Evolutionary conservation across 2,797 vertebrate species (phyloP).

Genomic region (Hyperoplus immaculatus): DNA sequence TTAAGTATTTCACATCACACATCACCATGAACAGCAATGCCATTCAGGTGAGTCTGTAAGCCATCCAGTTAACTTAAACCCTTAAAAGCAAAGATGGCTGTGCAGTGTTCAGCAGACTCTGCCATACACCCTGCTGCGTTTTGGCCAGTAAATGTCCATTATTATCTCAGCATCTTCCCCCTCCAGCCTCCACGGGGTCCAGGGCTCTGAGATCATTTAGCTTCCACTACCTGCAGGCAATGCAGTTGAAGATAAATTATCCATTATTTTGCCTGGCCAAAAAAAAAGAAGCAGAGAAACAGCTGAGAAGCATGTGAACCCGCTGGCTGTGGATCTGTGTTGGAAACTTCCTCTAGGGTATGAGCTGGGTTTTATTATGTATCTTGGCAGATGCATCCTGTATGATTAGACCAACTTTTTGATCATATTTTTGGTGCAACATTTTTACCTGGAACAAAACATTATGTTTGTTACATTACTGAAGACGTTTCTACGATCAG

Average conservation of each 20-base stretch:
- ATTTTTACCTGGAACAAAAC: not conserved
- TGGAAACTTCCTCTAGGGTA: conserved; percentile 53
- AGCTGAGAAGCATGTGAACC: conserved; percentile 49
- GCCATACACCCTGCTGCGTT: conserved; percentile 50
- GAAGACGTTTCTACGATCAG: not conserved
- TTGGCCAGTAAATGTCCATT: conserved; percentile 60
- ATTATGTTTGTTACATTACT: not conserved
- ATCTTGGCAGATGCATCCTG: conserved; percentile 46
- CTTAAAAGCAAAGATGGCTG: conserved; percentile 59
- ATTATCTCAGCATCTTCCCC: conserved; percentile 66
- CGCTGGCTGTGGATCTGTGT: conserved; percentile 42
- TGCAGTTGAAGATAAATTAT: conserved; percentile 54
- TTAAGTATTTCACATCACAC: conserved; percentile 27
- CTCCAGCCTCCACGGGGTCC: conserved; percentile 37
- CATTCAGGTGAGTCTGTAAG: conserved; percentile 48
- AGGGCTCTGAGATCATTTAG: conserved; percentile 55
- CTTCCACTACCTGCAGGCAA: conserved; percentile 50
- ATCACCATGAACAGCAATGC: conserved; percentile 23
- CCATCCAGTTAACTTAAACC: conserved; percentile 53
- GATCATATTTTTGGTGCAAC: conserved; percentile 12
- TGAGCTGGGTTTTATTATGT: conserved; percentile 50
- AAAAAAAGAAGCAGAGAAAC: conserved; percentile 29
- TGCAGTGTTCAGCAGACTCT: conserved; percentile 22
- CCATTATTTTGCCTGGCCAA: conserved; percentile 54
- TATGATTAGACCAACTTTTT: conserved; percentile 55